Conservation (phyloP, 1,140 invertebrate genomes). For the Drosophila pseudoananassae region DNA sequence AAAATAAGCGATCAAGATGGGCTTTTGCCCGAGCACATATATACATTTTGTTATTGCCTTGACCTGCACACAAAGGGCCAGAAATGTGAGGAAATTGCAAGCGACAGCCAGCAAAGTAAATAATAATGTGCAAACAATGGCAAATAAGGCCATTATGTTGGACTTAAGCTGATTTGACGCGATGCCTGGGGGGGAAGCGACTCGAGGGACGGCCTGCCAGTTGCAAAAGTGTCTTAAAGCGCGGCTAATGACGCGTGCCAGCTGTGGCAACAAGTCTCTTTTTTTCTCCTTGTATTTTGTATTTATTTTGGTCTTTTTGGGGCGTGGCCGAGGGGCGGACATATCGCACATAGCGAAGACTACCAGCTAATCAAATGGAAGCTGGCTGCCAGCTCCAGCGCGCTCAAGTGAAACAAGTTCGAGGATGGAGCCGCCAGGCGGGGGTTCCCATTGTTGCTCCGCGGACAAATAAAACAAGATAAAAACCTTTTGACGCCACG, state of each 20-base stretch:
- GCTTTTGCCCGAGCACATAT: constrained; percentile 3
- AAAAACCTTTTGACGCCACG: constrained; percentile 69
- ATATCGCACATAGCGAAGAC: constrained; percentile 43
- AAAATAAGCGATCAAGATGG: constrained; percentile 25
- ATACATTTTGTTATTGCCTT: constrained; percentile 58
- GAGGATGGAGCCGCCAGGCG: constrained; percentile 33
- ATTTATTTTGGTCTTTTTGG: constrained; percentile 1
- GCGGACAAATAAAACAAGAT: constrained; percentile 29
- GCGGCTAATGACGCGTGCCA: constrained; percentile 78
- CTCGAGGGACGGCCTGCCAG: constrained; percentile 6
- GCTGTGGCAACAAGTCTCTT: constrained; percentile 35
- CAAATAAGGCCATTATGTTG: constrained; percentile 79
- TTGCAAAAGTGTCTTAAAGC: constrained; percentile 75
- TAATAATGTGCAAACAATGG: constrained; percentile 79
- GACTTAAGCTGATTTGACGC: constrained; percentile 76
- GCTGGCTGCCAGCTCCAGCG: constrained; percentile 36
- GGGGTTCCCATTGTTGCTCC: constrained; percentile 62
- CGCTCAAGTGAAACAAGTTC: constrained; percentile 72
- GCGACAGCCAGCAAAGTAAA: constrained; percentile 59
- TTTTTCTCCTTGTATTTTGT: constrained; percentile 3
- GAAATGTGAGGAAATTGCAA: constrained; percentile 66
- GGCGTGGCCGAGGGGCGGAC: constrained; percentile 47
- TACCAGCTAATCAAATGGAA: constrained; percentile 65
- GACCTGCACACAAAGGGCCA: constrained; percentile 54
- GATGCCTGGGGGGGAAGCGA: constrained; percentile 4